A percentile compares a stretch with the other conserved stretches of the same genome.
Evolutionary conservation across 2,888 invertebrate species (phyloP).

Genomic region (Drosophila neoperkinsi): DNA sequence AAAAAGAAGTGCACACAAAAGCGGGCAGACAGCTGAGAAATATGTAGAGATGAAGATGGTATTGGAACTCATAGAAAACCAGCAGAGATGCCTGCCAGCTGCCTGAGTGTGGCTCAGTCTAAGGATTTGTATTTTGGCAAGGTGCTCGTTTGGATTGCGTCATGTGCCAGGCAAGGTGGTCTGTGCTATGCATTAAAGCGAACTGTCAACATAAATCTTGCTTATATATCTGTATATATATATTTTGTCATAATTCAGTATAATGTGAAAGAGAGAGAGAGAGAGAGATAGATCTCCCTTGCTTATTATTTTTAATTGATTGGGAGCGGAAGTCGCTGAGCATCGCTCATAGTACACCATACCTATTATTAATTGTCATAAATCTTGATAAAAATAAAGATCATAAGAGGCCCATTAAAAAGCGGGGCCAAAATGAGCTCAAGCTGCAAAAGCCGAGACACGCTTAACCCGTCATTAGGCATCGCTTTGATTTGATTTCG

Average conservation of each 20-base stretch:
- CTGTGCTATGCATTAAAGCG: constrained; percentile 26
- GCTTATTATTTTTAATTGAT: constrained; percentile 66
- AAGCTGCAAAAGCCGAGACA: constrained; percentile 63
- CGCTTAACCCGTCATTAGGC: constrained; percentile 58
- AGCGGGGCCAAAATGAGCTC: constrained; percentile 45
- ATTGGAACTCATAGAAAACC: constrained; percentile 18
- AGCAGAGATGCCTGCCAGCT: constrained; percentile 52
- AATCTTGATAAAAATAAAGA: constrained; percentile 82
- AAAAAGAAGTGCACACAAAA: constrained; percentile 53
- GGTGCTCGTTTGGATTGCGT: constrained; percentile 69
- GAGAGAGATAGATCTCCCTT: constrained; percentile 10
- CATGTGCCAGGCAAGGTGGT: constrained; percentile 64
- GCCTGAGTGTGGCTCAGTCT: constrained; percentile 38
- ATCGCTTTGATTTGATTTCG: constrained; percentile 57
- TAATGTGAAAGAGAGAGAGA: neutral
- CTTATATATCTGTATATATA: constrained; percentile 49
- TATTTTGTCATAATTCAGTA: constrained; percentile 70
- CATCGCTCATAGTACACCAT: constrained; percentile 26
- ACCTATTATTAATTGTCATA: constrained; percentile 85
- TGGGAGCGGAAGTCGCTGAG: constrained; percentile 70
- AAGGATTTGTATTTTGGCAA: constrained; percentile 63
- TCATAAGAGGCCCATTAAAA: constrained; percentile 73
- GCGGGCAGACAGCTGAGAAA: constrained; percentile 67
- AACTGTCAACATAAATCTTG: constrained; percentile 65
- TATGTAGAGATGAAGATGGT: constrained; percentile 49